Base-by-base conservation (phyloP, 2,888 invertebrate genomes). In the Diarsia brunnea region DNA sequence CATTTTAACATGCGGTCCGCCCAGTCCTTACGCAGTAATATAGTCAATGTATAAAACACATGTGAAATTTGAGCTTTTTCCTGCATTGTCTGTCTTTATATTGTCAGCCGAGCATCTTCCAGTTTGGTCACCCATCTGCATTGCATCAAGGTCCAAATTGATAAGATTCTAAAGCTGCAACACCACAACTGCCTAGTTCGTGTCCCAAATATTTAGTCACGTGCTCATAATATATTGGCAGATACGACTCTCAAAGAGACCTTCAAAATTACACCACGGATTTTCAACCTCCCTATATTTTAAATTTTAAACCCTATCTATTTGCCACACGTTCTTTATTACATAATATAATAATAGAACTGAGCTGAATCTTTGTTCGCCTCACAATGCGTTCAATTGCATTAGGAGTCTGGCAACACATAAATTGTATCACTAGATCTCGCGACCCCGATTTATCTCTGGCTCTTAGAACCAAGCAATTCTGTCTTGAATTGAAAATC, bases 401-500 rank as follows among this genome's bases (percentile, higher is more conserved):
- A 92, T 92, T 92, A 91, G 83, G 84, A 73, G 72, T 60, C 82
- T 79, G 88, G 84, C 88, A 82, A 82, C 86, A 90, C 89, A 92
- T 93, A 93, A 93, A 92, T 92, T 91, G 91, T 90, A 89, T 89
- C 89, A 85, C 84, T 88, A 88, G 87, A 90, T 88, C 86, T 88
- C 84, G 63, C 82, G 84, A 85, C 84, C 84, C 70, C 81, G 79
- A 90, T 91, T 89, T 89, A 89, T 90, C 87, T 89, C 78, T 70
- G 79, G 79, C 76, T 76, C 31, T 73, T 69, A 80, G 76, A 86
- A 79, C 83, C 86, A 69, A 84, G 77, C 79, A 72, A 84, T 88
- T 84, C 78, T 82, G 84, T 79, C 84, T 84, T 83, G 79, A 86
- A 89, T 89, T 84, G 87, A 87, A 87, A 87, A 89, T 83, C 85